Evolutionary conservation across 2,797 vertebrate species (phyloP).

Genomic region (Mormyrops boulengeri): DNA sequence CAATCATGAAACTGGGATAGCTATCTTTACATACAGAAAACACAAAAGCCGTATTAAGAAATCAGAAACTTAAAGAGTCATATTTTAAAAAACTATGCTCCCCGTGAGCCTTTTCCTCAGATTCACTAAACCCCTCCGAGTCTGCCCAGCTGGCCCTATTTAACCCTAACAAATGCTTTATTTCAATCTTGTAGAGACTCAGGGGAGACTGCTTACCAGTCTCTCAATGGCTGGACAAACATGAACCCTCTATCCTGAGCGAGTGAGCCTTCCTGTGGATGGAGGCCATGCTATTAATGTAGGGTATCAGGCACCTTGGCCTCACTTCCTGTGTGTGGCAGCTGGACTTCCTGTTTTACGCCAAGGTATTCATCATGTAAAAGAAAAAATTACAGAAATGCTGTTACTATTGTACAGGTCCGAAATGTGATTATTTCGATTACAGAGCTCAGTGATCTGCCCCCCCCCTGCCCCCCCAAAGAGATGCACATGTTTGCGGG

Average conservation of each 20-base stretch:
- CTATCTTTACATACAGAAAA: neutral
- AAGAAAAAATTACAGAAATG: neutral
- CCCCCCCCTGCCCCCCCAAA: neutral
- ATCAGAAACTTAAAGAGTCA: neutral
- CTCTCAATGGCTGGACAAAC: neutral
- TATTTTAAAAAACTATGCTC: no score
- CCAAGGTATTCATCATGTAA: neutral
- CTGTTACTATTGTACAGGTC: neutral
- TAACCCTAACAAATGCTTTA: neutral
- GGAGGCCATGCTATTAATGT: neutral
- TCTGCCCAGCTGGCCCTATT: neutral
- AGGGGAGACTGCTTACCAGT: neutral
- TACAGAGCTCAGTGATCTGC: neutral
- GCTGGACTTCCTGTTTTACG: neutral
- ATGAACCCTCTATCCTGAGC: neutral
- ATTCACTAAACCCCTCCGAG: neutral
- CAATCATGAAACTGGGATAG: neutral
- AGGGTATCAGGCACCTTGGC: neutral
- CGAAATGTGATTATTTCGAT: neutral
- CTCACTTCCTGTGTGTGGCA: neutral
- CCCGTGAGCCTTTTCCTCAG: no score
- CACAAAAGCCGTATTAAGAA: neutral
- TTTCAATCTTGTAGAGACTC: neutral
- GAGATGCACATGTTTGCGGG: neutral
- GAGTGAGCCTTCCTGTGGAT: neutral